These are phyloP conservation scores for Eulemur rufifrons DNA, from an alignment of 2,113 vertebrate genomes.

Conservation along the genomic window DNA sequence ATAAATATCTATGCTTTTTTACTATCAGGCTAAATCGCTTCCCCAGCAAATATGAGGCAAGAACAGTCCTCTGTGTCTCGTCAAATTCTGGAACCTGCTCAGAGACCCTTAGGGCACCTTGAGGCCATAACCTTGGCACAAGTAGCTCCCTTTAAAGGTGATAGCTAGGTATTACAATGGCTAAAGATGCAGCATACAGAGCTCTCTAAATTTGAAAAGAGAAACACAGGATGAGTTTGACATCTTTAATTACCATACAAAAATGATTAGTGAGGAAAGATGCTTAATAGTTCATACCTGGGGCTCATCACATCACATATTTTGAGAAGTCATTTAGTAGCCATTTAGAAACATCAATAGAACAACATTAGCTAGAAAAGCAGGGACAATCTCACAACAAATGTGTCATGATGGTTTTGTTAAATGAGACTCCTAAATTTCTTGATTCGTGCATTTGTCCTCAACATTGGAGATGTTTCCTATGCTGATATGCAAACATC, in stretches of 20 bases:
- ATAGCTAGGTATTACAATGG: neutral
- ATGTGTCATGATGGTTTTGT: neutral
- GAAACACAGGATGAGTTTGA: conserved; percentile 22
- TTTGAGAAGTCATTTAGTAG: conserved; percentile 44
- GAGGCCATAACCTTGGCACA: neutral
- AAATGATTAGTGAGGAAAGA: conserved; percentile 26
- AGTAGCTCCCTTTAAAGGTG: neutral
- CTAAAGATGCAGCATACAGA: neutral
- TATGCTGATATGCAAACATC: neutral
- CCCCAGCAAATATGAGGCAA: neutral
- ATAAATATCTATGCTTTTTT: conserved; percentile 9
- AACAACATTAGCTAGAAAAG: conserved; percentile 42
- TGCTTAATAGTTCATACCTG: conserved; percentile 10
- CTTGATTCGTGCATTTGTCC: conserved; percentile 52
- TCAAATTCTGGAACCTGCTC: neutral
- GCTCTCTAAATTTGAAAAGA: conserved; percentile 20
- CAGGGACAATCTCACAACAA: conserved; percentile 21
- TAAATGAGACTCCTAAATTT: conserved; percentile 8
- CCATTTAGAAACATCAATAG: conserved; percentile 10
- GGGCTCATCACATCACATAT: neutral
- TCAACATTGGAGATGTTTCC: neutral
- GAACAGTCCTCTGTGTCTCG: neutral
- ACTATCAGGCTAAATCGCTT: neutral
- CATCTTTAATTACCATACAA: neutral
- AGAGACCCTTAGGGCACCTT: neutral